These are phyloP conservation scores for Tetranychus urticae DNA, from an alignment of 1,140 invertebrate genomes.

Conservation along the genomic window DNA sequence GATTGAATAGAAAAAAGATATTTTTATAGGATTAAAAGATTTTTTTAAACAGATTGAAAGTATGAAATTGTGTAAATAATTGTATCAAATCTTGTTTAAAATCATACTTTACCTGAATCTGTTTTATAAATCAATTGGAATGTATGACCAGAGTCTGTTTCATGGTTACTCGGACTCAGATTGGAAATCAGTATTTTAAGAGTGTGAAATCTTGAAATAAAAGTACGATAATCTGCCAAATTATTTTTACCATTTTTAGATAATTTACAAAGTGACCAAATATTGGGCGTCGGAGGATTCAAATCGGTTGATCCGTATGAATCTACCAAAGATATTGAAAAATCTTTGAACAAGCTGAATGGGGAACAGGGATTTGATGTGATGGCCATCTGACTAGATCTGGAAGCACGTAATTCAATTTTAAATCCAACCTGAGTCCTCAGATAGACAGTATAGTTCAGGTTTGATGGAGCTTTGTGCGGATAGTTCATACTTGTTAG, in stretches of 20 bases:
- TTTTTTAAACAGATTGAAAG: too few relatives aligned
- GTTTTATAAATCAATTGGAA: neutral
- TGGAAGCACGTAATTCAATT: slow-evolving; percentile 25
- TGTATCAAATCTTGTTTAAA: neutral
- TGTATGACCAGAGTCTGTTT: neutral
- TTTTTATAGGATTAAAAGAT: too few relatives aligned
- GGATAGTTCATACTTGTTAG: slow-evolving; percentile 27
- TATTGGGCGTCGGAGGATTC: neutral
- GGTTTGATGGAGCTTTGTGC: slow-evolving; percentile 21
- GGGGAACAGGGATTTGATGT: slow-evolving; percentile 27
- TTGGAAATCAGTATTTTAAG: neutral
- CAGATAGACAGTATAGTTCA: slow-evolving; percentile 28
- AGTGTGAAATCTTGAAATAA: neutral
- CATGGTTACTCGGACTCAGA: neutral
- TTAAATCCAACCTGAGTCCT: slow-evolving; percentile 30
- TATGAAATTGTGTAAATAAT: neutral
- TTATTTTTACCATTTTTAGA: neutral
- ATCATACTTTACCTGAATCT: neutral
- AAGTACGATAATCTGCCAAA: neutral
- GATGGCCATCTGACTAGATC: neutral
- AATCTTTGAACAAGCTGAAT: slow-evolving; percentile 30
- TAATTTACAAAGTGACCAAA: slow-evolving; percentile 1
- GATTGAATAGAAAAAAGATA: too few relatives aligned
- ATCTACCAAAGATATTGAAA: slow-evolving; percentile 16
- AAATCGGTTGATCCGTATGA: neutral